Evolutionary conservation across 2,888 invertebrate species (phyloP), one percentile per base, ranked within the genome.

Genomic region (Apotomis turbidana): DNA sequence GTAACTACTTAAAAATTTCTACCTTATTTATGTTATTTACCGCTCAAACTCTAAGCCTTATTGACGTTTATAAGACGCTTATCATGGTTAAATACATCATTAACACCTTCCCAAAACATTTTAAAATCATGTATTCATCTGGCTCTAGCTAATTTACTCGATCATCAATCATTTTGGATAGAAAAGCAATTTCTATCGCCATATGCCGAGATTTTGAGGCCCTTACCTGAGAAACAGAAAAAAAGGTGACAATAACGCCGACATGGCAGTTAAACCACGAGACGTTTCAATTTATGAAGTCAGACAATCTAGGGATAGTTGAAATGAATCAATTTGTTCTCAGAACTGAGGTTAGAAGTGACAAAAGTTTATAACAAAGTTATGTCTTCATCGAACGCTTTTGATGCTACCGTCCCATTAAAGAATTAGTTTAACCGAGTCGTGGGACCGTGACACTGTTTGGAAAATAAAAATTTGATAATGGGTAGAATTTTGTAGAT

Each of bases 271-370:
- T 85, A 88, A 87, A 84, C 88, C 84, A 86, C 85, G 83, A 83
- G 88, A 93, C 86, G 85, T 90, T 91, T 93, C 90, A 90, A 91
- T 93, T 90, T 91, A 90, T 88, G 85, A 83, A 85, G 81, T 86
- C 78, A 72, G 63, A 72, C 58, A 68, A 68, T 72, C 72, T 68
- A 68, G 58, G 71, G 72, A 68, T 72, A 54, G 68, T 78, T 78
- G 76, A 78, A 79, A 80, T 77, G 76, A 77, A 81, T 81, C 83
- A 81, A 83, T 85, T 84, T 83, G 84, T 86, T 85, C 86, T 78
- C 78, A 78, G 86, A 85, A 86, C 71, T 76, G 71, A 61, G 69
- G 71, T 46, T 38, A 46, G 61, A 70, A 63, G 77, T 79, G 84
- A 83, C 81, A 83, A 83, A 81, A 83, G 79, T 81, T 82, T 75